Evolutionary conservation across 2,113 vertebrate genomes (phyloP).

Genomic region (Microcebus lehilahytsara): DNA sequence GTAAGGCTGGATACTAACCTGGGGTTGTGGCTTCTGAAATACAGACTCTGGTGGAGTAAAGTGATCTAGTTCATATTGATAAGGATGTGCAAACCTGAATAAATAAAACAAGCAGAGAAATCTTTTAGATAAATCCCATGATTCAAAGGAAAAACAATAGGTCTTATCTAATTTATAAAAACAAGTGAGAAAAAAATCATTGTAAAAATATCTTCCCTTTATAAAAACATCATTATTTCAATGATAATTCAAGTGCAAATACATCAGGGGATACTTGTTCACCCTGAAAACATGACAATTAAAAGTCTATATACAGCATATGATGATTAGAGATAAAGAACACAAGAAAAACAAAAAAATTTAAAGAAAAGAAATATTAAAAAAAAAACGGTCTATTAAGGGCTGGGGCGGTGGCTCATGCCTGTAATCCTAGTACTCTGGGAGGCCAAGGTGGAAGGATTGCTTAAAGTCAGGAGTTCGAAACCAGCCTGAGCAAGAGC

Average conservation of each 20-base stretch:
- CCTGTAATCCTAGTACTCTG: too few species aligned
- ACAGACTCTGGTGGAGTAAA: conserved; percentile 86
- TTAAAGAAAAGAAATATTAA: too few species aligned
- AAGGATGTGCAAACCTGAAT: conserved; percentile 95
- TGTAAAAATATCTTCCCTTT: not conserved
- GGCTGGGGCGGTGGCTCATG: too few species aligned
- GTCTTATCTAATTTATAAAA: not conserved
- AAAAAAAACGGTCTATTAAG: too few species aligned
- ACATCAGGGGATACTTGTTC: not conserved
- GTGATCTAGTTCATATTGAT: conserved; percentile 94
- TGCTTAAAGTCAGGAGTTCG: too few species aligned
- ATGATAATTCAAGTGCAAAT: not conserved
- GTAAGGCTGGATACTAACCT: conserved; percentile 81
- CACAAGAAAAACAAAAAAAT: too few species aligned
- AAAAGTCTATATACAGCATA: not conserved
- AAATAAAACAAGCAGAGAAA: conserved; percentile 39
- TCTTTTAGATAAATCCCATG: not conserved
- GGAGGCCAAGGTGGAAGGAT: too few species aligned
- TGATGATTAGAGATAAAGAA: too few species aligned
- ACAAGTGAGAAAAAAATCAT: not conserved
- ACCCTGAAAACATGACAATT: not conserved
- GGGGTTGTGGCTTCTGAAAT: conserved; percentile 88
- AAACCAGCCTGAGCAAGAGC: too few species aligned
- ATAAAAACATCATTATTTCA: not conserved
- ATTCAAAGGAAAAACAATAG: not conserved